phyloP scores from a whole-genome alignment of 23 tunicate species.

The Pegea sp. region DNA sequence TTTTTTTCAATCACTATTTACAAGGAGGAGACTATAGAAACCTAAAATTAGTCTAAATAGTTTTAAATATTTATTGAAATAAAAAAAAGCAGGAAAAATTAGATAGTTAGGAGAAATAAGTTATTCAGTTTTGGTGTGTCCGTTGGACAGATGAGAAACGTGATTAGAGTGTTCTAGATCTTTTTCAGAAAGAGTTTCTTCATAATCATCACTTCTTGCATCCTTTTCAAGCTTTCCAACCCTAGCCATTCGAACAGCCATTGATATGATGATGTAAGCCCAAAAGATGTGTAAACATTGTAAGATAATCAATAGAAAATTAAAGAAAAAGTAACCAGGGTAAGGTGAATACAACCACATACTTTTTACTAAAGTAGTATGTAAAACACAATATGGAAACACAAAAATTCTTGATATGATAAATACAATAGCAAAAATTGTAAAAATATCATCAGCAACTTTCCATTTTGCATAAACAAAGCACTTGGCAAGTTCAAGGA shows the following conservation, averaged over 20 bases:
- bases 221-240: slow-evolving; percentile 33
- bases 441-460: slow-evolving; percentile 36
- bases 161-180: neutral
- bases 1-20: too few relatives aligned
- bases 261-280: slow-evolving; percentile 54
- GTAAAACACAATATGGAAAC: slow-evolving; percentile 37
- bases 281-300: slow-evolving; percentile 65
- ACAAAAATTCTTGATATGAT: slow-evolving; percentile 40
- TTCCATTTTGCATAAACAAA: slow-evolving; percentile 24
- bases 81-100: too few relatives aligned
- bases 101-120: too few relatives aligned
- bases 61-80: too few relatives aligned
- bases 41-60: too few relatives aligned
- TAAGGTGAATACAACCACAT: slow-evolving; percentile 19
- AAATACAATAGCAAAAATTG: slow-evolving; percentile 64
- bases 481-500: slow-evolving; percentile 67
- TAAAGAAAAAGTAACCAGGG: slow-evolving; percentile 59
- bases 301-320: slow-evolving; percentile 36
- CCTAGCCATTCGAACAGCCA: slow-evolving; percentile 47
- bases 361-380: slow-evolving; percentile 71
- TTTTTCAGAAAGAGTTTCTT: slow-evolving; percentile 7
- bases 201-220: slow-evolving; percentile 55
- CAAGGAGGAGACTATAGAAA: too few relatives aligned
- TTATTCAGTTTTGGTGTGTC: too few relatives aligned
- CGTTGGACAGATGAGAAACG: too few relatives aligned